Evolutionary conservation across 23 tunicate genomes (phyloP), one percentile per base, ranked within the genome.

Genomic region (Halocynthia aurantium): DNA sequence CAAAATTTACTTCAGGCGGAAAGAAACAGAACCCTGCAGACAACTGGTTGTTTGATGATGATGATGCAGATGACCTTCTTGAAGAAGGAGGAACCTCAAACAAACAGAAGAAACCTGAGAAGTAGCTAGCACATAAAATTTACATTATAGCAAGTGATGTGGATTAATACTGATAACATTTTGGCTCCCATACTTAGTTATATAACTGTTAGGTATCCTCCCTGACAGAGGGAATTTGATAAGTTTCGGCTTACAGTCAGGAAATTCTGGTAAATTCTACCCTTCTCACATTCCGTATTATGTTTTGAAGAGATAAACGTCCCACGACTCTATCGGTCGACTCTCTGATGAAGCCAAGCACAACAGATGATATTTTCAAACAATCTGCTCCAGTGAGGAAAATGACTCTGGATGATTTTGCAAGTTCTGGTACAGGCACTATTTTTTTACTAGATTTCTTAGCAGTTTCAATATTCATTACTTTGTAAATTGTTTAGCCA

Each of bases 41-140:
- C 19, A 83, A 84, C 18, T 53, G 57, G 31, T 13, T 80, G 60
- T 85, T 85, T 79, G 90, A 54, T 64, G 90, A 85, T 65, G 82
- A 79, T 74, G 77, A 85, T 31, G 83, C 71, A 40, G 84, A 72
- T 60, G 67, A 70, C 7, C 74, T 85, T 6, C 67, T 31, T 10
- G 77, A 82, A 49, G 79, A 77, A 12, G 90, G 90, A 1, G 52
- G 70, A 10, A 80, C 74, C 6, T 80, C 80, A 44, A 80, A 79
- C n/a, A 85, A 67, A 52, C 80, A 57, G 52, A 52, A 64, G 12
- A 80, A 54, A 68, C 57, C 13, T 0, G 51, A 15, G 5, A 17
- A 71, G 52, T 15, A 44, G 12, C 76, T 11, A 71, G 44, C 44
- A 31, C 4, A 31, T 4, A 0, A 31, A 31, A 31, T 31, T 31